Evolutionary conservation across 2,888 invertebrate genomes (phyloP).

Genomic region (Leptopilina syphax): DNA sequence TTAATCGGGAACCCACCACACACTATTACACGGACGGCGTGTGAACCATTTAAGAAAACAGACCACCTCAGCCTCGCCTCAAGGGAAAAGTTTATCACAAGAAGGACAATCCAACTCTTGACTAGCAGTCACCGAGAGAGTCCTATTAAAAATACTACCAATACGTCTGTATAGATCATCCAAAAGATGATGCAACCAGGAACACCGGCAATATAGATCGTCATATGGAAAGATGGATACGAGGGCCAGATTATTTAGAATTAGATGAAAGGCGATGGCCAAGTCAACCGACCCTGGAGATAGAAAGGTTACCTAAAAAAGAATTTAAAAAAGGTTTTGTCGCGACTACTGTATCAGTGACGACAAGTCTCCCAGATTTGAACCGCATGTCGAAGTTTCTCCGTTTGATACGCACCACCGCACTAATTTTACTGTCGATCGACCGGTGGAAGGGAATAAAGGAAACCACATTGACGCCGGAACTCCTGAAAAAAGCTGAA

Average conservation of each 20-base stretch:
- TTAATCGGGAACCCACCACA: neutral
- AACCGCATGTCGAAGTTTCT: neutral
- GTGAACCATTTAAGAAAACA: too few species aligned
- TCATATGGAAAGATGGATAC: conserved; percentile 43
- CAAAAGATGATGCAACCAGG: conserved; percentile 55
- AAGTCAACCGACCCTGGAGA: neutral
- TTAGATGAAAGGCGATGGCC: neutral
- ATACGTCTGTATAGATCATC: neutral
- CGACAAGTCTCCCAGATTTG: too few species aligned
- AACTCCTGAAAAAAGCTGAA: conserved; percentile 5
- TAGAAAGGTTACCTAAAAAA: neutral
- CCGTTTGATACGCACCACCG: conserved; percentile 13
- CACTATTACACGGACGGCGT: too few species aligned
- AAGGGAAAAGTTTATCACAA: neutral
- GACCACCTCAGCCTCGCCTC: too few species aligned
- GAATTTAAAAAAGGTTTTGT: too few species aligned
- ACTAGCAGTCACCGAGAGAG: neutral
- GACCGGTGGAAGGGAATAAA: neutral
- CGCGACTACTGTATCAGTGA: too few species aligned
- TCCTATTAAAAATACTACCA: neutral
- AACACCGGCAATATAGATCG: conserved; percentile 10
- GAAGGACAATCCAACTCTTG: neutral
- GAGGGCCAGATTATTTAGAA: neutral
- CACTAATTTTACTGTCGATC: conserved; percentile 16
- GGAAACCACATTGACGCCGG: neutral